A percentile compares a stretch with the other conserved stretches of the same genome.
Evolutionary conservation across 2,888 invertebrate species (phyloP).

Genomic region (Trichopoda pennipes): DNA sequence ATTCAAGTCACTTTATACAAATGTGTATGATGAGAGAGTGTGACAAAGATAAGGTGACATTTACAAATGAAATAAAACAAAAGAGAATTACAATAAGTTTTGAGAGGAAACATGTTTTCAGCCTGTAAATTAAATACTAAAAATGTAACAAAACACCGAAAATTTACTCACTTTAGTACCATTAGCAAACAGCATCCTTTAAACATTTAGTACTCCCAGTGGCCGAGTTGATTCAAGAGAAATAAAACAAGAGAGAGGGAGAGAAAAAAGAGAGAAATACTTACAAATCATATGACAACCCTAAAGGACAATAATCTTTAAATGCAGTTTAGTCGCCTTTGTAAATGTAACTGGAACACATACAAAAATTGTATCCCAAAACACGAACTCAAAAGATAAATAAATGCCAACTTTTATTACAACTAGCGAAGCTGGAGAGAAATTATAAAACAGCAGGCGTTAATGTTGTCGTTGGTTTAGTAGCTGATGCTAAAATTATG

Average conservation of each 20-base stretch:
- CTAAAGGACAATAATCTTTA: conserved; percentile 56
- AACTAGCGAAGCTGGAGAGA: conserved; percentile 31
- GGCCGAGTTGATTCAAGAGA: conserved; percentile 12
- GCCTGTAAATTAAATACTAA: background rate
- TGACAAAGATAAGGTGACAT: background rate
- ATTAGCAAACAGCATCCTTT: conserved; percentile 50
- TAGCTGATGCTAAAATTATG: conserved; percentile 22
- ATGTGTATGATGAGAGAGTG: background rate
- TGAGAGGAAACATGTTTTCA: background rate
- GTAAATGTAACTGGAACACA: conserved; percentile 57
- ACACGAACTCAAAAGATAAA: conserved; percentile 18
- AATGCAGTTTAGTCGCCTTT: conserved; percentile 26
- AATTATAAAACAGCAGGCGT: conserved; percentile 28
- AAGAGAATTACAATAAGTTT: background rate
- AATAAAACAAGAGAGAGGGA: background rate
- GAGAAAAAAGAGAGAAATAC: background rate
- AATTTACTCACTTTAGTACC: conserved; percentile 28
- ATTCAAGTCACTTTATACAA: background rate
- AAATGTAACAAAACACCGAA: background rate
- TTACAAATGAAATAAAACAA: background rate
- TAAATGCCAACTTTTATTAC: conserved; percentile 56
- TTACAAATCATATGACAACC: background rate
- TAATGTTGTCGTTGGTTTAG: conserved; percentile 9
- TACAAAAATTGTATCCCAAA: background rate
- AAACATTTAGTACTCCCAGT: conserved; percentile 16